A percentile compares a stretch with the other conserved stretches of the same genome.
phyloP scores from a whole-genome alignment of 2,888 invertebrate species.

The Orchestes rusci region DNA sequence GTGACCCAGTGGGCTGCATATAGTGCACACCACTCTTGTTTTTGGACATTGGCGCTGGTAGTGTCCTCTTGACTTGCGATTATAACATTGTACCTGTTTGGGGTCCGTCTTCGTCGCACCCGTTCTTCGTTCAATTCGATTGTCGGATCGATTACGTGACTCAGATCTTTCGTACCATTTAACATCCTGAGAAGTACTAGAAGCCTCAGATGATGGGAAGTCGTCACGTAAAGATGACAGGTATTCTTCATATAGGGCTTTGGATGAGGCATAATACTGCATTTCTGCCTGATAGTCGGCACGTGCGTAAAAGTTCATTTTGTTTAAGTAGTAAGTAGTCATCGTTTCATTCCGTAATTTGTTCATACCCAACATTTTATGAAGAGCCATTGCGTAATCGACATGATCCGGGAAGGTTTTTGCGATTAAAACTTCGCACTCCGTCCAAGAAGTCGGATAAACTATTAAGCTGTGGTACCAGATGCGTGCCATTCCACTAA shows the following conservation, averaged over 20 bases:
- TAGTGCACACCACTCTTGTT: conserved; percentile 12
- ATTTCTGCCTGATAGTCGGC: conserved; percentile 15
- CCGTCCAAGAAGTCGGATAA: neutral
- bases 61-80: conserved; percentile 18
- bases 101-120: neutral
- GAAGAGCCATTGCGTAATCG: neutral
- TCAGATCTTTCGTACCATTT: neutral
- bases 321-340: conserved; percentile 1
- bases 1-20: conserved; percentile 21
- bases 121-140: neutral
- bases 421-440: neutral
- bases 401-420: conserved; percentile 2
- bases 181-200: too few species aligned
- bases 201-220: neutral
- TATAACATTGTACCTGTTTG: conserved; percentile 16
- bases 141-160: neutral
- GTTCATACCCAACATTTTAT: conserved; percentile 13
- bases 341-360: neutral
- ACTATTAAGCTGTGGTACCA: conserved; percentile 1
- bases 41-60: conserved; percentile 15
- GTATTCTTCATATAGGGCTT: conserved; percentile 16
- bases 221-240: conserved; percentile 19
- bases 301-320: conserved; percentile 16
- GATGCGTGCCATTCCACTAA: conserved; percentile 1
- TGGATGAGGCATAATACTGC: conserved; percentile 20